Conservation (phyloP, 2,888 invertebrate genomes). For the Melikaiella ostensackeni region DNA sequence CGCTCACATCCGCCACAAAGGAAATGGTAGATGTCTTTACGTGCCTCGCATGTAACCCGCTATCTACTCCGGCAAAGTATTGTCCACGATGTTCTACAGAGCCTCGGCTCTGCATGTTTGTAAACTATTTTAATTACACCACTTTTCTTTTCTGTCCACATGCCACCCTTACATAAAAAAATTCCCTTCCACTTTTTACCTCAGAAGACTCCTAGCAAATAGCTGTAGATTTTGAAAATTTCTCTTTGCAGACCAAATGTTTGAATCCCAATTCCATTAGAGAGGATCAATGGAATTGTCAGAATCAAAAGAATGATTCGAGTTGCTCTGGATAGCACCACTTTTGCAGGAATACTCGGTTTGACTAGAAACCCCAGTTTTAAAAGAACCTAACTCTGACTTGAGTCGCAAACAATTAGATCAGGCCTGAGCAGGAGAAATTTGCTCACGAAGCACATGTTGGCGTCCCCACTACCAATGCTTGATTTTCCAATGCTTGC, state of each 20-base stretch:
- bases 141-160: constrained; percentile 23
- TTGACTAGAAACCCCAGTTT: too few species aligned
- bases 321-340: too few species aligned
- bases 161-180: constrained; percentile 15
- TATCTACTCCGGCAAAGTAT: constrained; percentile 44
- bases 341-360: too few species aligned
- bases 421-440: too few species aligned
- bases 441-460: too few species aligned
- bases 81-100: constrained; percentile 51
- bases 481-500: too few species aligned
- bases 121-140: constrained; percentile 57
- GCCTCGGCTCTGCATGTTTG: constrained; percentile 49
- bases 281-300: too few species aligned
- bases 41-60: constrained; percentile 60
- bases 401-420: too few species aligned
- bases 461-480: too few species aligned
- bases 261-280: too few species aligned
- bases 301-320: too few species aligned
- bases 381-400: too few species aligned
- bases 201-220: constrained; percentile 24
- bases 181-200: not conserved
- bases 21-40: constrained; percentile 65
- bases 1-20: constrained; percentile 61
- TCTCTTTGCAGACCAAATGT: not conserved
- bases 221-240: not conserved